Percentiles rank a stretch among this genome's conserved stretches.
Conservation (phyloP, 2,888 invertebrate species). For the Polymixis lichenea region DNA sequence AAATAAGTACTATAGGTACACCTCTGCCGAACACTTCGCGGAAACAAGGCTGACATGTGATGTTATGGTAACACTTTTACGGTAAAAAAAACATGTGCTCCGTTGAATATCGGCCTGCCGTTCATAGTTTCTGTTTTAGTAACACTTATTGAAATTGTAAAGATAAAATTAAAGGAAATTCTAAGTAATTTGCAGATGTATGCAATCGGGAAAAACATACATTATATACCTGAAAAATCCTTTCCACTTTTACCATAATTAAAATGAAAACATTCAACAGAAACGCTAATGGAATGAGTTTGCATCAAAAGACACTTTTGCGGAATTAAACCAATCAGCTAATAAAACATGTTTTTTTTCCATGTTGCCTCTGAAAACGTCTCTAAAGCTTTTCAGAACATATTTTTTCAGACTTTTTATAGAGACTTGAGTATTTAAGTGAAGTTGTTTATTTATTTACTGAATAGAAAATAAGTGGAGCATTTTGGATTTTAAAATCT, state of each 20-base stretch:
- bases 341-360: slow-evolving; percentile 46
- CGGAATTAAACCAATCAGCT: slow-evolving; percentile 57
- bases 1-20: no score
- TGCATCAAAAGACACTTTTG: slow-evolving; percentile 50
- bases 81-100: no score
- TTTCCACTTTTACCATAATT: slow-evolving; percentile 42
- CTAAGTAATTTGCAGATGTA: background rate
- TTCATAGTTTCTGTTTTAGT: background rate
- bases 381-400: slow-evolving; percentile 21
- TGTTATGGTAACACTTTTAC: background rate
- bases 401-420: slow-evolving; percentile 23
- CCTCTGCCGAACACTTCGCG: no score
- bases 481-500: background rate
- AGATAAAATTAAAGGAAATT: no score
- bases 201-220: background rate
- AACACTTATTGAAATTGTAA: background rate
- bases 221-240: background rate
- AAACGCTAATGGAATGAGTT: slow-evolving; percentile 55
- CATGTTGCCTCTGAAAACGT: slow-evolving; percentile 17
- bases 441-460: slow-evolving; percentile 39
- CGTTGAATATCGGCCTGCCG: background rate
- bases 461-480: slow-evolving; percentile 12
- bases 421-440: slow-evolving; percentile 35
- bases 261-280: slow-evolving; percentile 34
- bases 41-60: no score